Evolutionary conservation across 2,888 invertebrate species (phyloP), one percentile per base, ranked within the genome.

Genomic region (Tenthredo amoena): DNA sequence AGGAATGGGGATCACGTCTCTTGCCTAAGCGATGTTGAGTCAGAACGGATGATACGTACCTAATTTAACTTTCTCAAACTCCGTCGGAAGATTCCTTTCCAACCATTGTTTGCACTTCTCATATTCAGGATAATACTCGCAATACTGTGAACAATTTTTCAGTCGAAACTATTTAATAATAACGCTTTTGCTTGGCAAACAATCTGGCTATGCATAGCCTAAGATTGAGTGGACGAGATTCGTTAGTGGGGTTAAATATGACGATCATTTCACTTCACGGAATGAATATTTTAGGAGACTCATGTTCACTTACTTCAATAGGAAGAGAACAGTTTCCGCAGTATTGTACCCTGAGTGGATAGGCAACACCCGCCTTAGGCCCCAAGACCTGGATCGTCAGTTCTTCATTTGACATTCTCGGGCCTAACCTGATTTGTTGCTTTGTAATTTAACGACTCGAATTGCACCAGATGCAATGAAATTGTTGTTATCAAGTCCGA

Each of bases 41-140:
- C 10, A 34, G 9, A 85, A 82, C 9, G 31, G 6, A 31, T 37
- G 15, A 76, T 43, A 84, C 93, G 95, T 94, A 94, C 96, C 96
- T 89, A 97, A 94, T 94, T 97, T 97, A 1, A 98, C 96, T 94
- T 98, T 97, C 91, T 98, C 98, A 93, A 99, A 98, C 93, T 99
- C 98, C 74, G 97, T 97, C 0, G 99, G 99, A 88, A 99, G 94
- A 95, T 99, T 96, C 91, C 97, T 97, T 94, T 99, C 98, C 88
- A 99, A 94, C 99, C 99, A 99, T 88, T 97, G 97, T 93, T 99
- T 98, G 93, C 99, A 99, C 94, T 98, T 98, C 88, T 99, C 99
- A 93, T 98, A 98, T 93, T 98, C 98, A 12, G 99, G 99, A 94
- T 99, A 99, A 94, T 98, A 99, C 95, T 99, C 99, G 94, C 99